Evolutionary conservation across 2,888 invertebrate genomes (phyloP).

Genomic region (Lithophane semibrunnea): DNA sequence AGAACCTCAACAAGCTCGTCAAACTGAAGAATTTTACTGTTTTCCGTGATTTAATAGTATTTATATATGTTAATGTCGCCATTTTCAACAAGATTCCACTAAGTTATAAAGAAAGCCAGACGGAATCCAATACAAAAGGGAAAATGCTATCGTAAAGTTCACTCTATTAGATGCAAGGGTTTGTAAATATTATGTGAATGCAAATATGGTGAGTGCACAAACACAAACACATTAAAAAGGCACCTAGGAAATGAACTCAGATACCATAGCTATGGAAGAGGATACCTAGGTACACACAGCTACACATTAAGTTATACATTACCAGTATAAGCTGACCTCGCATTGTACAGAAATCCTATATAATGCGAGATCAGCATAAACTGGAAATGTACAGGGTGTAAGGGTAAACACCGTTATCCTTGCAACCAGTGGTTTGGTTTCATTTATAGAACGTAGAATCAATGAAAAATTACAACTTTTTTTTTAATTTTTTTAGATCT

Average conservation of each 20-base stretch:
- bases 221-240: background rate
- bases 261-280: background rate
- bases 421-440: no score
- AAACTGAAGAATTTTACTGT: conserved; percentile 12
- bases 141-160: conserved; percentile 26
- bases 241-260: conserved; percentile 7
- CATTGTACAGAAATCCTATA: no score
- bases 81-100: conserved; percentile 26
- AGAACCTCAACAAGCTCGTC: conserved; percentile 1
- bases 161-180: conserved; percentile 16
- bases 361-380: no score
- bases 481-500: no score
- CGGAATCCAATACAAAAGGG: conserved; percentile 12
- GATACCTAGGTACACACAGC: no score
- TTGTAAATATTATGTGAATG: conserved; percentile 25
- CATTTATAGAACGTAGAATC: no score
- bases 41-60: conserved; percentile 12
- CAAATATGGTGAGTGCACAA: background rate
- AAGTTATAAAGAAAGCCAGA: conserved; percentile 21
- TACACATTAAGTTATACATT: no score
- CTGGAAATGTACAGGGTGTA: no score
- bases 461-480: no score
- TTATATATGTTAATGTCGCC: conserved; percentile 15
- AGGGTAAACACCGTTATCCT: no score
- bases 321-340: no score